Conservation (phyloP, 2,888 invertebrate species). For the Nephrotoma flavescens region DNA sequence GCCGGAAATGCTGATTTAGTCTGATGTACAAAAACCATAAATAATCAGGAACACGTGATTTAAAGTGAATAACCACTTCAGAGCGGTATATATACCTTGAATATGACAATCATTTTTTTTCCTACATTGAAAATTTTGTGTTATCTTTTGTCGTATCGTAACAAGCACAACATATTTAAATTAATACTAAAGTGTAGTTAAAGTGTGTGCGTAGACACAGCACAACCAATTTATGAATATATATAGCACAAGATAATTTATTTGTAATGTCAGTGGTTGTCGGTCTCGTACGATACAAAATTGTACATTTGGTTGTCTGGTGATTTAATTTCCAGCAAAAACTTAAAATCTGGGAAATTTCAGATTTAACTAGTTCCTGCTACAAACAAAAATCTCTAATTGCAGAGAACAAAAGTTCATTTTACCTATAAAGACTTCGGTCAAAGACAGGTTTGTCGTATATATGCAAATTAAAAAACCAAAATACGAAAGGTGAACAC, state of each 20-base stretch:
- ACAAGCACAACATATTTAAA: neutral
- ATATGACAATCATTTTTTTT: neutral
- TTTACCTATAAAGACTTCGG: neutral
- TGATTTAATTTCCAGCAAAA: neutral
- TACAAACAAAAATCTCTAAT: neutral
- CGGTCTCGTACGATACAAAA: neutral
- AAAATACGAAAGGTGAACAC: neutral
- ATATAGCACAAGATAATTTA: neutral
- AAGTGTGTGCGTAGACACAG: neutral
- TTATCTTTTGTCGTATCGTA: neutral
- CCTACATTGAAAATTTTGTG: neutral
- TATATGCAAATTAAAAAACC: neutral
- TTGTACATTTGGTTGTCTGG: neutral
- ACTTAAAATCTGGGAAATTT: neutral
- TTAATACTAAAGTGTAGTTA: neutral
- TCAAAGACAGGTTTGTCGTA: neutral
- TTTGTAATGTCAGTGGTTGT: neutral
- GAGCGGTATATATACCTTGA: neutral
- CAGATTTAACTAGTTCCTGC: neutral
- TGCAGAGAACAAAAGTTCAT: neutral
- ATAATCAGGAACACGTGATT: neutral
- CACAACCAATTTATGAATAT: neutral
- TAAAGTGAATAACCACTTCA: neutral
- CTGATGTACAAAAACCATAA: neutral
- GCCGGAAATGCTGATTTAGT: neutral